A percentile compares a stretch with the other conserved stretches of the same genome.
These are phyloP conservation scores for Ephialtes manifestator DNA, from an alignment of 2,888 invertebrate species.

Conservation along the genomic window DNA sequence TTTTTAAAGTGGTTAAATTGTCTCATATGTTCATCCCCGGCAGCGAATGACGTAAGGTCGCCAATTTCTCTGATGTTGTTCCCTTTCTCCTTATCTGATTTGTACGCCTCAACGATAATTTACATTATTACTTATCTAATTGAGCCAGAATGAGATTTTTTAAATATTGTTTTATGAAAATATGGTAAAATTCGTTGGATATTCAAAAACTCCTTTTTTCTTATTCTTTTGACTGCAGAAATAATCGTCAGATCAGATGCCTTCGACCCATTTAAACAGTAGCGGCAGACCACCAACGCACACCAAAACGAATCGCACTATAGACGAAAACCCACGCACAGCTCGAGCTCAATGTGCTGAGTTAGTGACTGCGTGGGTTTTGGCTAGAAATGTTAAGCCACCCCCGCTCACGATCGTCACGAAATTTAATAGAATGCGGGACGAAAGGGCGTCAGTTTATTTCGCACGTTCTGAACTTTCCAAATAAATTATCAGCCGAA, in stretches of 20 bases:
- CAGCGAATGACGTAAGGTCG: not conserved
- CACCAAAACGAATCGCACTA: not conserved
- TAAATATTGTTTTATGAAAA: not conserved
- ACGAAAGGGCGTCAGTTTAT: slow-evolving; percentile 10
- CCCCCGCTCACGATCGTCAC: slow-evolving; percentile 38
- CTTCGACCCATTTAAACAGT: not conserved
- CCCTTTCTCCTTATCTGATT: not conserved
- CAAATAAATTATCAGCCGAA: not conserved
- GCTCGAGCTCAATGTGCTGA: slow-evolving; percentile 13
- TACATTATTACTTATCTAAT: not conserved
- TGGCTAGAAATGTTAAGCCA: slow-evolving; percentile 35
- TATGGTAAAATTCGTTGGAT: not conserved
- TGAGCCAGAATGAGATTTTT: not conserved
- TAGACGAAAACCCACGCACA: slow-evolving; percentile 29
- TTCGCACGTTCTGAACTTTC: slow-evolving; percentile 9
- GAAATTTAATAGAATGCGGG: slow-evolving; percentile 31
- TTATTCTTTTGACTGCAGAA: not conserved
- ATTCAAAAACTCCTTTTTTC: not conserved
- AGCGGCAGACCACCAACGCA: not conserved
- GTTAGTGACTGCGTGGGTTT: slow-evolving; percentile 36
- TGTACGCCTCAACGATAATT: not conserved
- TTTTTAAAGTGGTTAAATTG: no score
- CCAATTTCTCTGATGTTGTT: slow-evolving; percentile 11
- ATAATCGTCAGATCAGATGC: not conserved
- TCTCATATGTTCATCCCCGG: not conserved